A percentile compares a stretch with the other conserved stretches of the same genome.
Conservation (phyloP, 1,140 invertebrate genomes). For the Drosophila truncata region DNA sequence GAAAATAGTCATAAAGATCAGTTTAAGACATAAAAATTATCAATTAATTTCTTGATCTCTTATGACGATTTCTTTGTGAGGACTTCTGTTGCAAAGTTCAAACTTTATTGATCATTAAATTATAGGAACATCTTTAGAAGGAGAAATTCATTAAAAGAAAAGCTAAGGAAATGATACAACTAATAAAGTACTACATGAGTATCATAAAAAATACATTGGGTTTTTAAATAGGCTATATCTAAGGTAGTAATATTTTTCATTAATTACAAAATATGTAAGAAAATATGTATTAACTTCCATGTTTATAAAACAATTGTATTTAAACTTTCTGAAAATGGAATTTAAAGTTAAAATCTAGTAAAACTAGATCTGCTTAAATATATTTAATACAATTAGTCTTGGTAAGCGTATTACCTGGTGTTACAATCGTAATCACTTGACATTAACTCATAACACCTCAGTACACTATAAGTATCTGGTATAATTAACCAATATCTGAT, state of each 20-base stretch:
- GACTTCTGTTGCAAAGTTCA: neutral
- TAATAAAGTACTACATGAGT: neutral
- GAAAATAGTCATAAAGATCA: constrained; percentile 10
- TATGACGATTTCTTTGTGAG: too few species aligned
- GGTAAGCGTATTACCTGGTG: neutral
- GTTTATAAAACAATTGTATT: too few species aligned
- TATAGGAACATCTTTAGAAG: neutral
- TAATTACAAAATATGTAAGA: neutral
- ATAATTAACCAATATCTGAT: neutral
- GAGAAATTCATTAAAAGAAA: neutral
- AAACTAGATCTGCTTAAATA: neutral
- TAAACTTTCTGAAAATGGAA: too few species aligned
- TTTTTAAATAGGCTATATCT: accelerated
- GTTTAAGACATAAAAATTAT: constrained; percentile 8
- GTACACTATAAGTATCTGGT: neutral
- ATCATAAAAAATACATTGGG: neutral
- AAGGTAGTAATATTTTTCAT: neutral
- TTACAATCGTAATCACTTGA: neutral
- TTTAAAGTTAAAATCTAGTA: too few species aligned
- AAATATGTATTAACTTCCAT: too few species aligned
- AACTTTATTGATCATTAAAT: constrained; percentile 34
- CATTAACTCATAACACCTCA: neutral
- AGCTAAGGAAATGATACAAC: neutral
- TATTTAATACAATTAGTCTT: neutral
- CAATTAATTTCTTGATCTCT: constrained; percentile 2